Percentiles rank a stretch among this genome's conserved stretches.
Conservation (phyloP, 2,888 invertebrate species). For the Pollenia griseotomentosa region DNA sequence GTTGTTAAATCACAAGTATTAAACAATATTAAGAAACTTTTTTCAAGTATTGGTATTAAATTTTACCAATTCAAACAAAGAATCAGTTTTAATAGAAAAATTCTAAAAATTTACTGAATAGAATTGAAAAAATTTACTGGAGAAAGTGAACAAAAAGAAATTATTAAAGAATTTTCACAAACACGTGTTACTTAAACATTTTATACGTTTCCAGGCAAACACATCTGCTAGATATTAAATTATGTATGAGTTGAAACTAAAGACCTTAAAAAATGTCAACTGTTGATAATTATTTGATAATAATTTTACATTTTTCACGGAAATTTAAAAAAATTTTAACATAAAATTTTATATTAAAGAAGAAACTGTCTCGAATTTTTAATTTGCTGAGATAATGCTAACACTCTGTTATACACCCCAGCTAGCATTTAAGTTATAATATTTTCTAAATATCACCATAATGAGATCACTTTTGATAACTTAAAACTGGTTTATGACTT, state of each 20-base stretch:
- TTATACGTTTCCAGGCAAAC: neutral
- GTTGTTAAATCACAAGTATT: constrained; percentile 5
- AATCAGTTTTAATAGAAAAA: constrained; percentile 5
- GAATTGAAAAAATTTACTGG: neutral
- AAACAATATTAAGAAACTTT: constrained; percentile 45
- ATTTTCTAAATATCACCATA: too few species aligned
- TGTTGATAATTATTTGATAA: too few species aligned
- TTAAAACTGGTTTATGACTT: too few species aligned
- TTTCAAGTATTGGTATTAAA: neutral
- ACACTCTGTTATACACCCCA: too few species aligned
- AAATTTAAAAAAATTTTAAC: too few species aligned
- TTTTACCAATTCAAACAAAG: constrained; percentile 5
- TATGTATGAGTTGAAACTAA: too few species aligned
- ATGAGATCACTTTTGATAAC: too few species aligned
- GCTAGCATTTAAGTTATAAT: neutral
- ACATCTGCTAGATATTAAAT: too few species aligned
- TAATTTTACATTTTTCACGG: too few species aligned
- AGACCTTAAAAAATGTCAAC: neutral
- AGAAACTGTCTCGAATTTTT: too few species aligned
- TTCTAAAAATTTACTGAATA: constrained; percentile 1
- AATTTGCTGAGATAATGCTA: too few species aligned
- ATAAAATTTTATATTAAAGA: too few species aligned
- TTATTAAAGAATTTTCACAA: constrained; percentile 22
- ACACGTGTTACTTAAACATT: constrained; percentile 59
- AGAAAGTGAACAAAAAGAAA: neutral